Percentiles rank a stretch among this genome's conserved stretches.
phyloP scores from a whole-genome alignment of 2,113 vertebrate species.

The Manacus vitellinus region DNA sequence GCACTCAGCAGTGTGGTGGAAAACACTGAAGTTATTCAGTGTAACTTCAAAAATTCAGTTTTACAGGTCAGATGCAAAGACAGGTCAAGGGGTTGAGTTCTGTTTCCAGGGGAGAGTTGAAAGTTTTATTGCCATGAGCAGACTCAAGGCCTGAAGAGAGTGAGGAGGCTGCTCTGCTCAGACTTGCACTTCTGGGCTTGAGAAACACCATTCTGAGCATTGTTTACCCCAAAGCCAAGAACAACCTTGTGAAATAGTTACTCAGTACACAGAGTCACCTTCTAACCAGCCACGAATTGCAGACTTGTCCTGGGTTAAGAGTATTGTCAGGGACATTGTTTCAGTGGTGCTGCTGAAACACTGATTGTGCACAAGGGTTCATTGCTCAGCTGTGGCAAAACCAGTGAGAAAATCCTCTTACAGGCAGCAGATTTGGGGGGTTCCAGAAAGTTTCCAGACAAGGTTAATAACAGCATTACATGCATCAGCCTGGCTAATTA shows the following conservation, averaged over 20 bases:
- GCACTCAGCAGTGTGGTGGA: background rate
- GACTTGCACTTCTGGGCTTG: background rate
- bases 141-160: background rate
- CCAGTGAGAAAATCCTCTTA: background rate
- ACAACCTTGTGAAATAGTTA: background rate
- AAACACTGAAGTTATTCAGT: background rate
- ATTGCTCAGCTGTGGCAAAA: background rate
- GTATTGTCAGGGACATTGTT: background rate
- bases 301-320: background rate
- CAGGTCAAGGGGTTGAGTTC: background rate
- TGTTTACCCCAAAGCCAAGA: background rate
- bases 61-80: background rate
- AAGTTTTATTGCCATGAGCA: background rate
- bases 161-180: background rate
- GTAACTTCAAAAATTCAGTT: background rate
- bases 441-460: background rate
- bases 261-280: background rate
- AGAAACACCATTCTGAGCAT: background rate
- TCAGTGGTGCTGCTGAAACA: background rate
- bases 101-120: background rate
- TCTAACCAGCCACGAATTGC: background rate
- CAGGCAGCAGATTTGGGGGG: background rate
- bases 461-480: background rate
- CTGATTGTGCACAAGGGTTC: background rate
- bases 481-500: background rate